These are phyloP conservation scores for Cochlearius cochlearius DNA, from an alignment of 2,113 vertebrate genomes.

Conservation along the genomic window DNA sequence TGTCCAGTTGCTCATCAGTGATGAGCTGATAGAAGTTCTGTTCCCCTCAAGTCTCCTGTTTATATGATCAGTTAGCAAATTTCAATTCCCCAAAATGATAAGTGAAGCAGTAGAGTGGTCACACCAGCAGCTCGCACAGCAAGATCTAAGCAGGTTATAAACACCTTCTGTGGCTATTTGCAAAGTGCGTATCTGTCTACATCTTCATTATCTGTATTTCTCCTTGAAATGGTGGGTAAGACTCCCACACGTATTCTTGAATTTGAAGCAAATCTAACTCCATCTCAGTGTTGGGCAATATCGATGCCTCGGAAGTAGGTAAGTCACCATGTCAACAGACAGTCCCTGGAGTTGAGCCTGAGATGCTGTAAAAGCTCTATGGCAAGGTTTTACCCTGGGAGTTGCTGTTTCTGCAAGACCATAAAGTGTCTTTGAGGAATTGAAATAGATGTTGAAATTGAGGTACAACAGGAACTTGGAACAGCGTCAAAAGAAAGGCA, in stretches of 20 bases:
- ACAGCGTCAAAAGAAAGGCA: not conserved
- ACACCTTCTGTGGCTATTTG: not conserved
- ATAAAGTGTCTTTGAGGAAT: slow-evolving; percentile 17
- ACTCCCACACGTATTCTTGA: not conserved
- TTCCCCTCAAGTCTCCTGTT: not conserved
- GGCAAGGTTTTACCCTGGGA: not conserved
- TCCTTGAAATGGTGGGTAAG: not conserved
- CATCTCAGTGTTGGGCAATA: not conserved
- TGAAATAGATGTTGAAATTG: not conserved
- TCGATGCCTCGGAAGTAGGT: not conserved
- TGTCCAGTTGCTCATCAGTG: not conserved
- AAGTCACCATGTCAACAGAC: not conserved
- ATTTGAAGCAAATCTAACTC: not conserved
- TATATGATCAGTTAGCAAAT: not conserved
- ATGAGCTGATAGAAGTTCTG: not conserved
- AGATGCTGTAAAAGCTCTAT: not conserved
- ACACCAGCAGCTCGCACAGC: not conserved
- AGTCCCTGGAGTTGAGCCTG: not conserved
- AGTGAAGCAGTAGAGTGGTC: not conserved
- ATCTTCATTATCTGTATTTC: not conserved
- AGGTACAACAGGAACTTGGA: not conserved
- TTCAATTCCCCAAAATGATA: not conserved
- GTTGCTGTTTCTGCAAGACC: not conserved
- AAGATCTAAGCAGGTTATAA: not conserved
- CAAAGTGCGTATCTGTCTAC: not conserved